Percentiles rank a stretch among this genome's conserved stretches.
phyloP scores from a whole-genome alignment of 2,113 vertebrate genomes.

The Sinocyclocheilus grahami region DNA sequence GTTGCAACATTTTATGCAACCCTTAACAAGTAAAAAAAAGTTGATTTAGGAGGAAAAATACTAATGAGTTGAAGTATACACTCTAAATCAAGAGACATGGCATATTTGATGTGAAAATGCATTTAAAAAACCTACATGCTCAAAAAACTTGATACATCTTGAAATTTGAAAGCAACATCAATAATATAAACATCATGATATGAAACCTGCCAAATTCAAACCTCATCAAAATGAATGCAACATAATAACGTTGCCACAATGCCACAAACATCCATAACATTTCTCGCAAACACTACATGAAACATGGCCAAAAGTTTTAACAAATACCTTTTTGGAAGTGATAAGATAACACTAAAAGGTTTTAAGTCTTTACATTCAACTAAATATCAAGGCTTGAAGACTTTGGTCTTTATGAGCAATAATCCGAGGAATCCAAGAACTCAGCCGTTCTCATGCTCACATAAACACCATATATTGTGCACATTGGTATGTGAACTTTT shows the following conservation, averaged over 20 bases:
- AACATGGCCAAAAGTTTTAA: neutral
- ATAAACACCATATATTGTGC: neutral
- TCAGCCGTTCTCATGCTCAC: neutral
- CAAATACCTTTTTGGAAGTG: neutral
- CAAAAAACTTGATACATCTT: neutral
- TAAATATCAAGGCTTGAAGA: neutral
- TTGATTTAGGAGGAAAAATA: neutral
- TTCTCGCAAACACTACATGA: neutral
- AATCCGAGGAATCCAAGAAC: slow-evolving; percentile 14
- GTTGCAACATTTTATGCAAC: slow-evolving; percentile 17
- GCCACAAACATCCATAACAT: neutral
- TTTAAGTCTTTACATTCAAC: slow-evolving; percentile 27
- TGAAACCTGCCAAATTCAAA: neutral
- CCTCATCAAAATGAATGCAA: neutral
- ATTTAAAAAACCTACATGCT: neutral
- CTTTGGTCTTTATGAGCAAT: neutral
- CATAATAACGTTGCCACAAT: neutral
- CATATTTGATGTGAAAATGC: neutral
- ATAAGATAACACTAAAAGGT: slow-evolving; percentile 25
- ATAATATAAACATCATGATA: slow-evolving; percentile 4
- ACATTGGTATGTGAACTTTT: neutral
- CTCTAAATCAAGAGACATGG: neutral
- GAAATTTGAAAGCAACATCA: neutral
- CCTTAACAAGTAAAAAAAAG: neutral
- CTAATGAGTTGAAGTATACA: neutral